These are phyloP conservation scores for Temnothorax nylanderi DNA, from an alignment of 1,140 invertebrate genomes.

Conservation along the genomic window DNA sequence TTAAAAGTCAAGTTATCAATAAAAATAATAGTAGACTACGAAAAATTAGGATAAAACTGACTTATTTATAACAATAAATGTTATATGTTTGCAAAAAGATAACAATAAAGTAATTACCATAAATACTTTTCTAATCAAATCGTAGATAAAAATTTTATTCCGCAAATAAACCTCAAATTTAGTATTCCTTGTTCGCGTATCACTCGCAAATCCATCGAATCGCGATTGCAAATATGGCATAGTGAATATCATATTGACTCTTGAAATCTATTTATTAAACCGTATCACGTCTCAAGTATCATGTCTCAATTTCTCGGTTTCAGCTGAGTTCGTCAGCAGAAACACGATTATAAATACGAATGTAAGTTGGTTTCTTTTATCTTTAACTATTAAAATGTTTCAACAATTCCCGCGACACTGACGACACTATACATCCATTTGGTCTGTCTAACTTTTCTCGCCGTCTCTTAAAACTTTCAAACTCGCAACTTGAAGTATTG, in stretches of 20 bases:
- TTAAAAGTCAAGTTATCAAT: not conserved
- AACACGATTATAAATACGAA: not conserved
- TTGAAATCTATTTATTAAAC: not conserved
- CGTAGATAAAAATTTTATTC: not conserved
- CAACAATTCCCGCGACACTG: slow-evolving; percentile 42
- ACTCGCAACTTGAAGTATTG: slow-evolving; percentile 39
- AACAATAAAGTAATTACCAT: not conserved
- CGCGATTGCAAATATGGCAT: not conserved
- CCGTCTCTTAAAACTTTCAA: slow-evolving; percentile 37
- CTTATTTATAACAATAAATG: not conserved
- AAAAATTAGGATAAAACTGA: not conserved
- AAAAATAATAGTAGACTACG: not conserved
- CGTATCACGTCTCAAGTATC: not conserved
- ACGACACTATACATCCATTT: not conserved
- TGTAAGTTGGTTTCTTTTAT: slow-evolving; percentile 18
- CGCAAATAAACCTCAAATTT: not conserved
- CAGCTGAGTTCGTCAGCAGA: not conserved
- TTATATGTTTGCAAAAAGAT: not conserved
- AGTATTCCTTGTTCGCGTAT: not conserved
- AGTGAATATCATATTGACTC: not conserved
- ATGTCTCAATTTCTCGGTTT: not conserved
- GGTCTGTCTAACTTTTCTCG: slow-evolving; percentile 33
- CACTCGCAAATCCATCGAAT: not conserved
- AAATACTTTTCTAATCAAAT: not conserved
- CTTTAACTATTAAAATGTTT: slow-evolving; percentile 49